A percentile compares a stretch with the other conserved stretches of the same genome.
These are phyloP conservation scores for Creontiades dilutus DNA, from an alignment of 2,888 invertebrate genomes.

Conservation along the genomic window DNA sequence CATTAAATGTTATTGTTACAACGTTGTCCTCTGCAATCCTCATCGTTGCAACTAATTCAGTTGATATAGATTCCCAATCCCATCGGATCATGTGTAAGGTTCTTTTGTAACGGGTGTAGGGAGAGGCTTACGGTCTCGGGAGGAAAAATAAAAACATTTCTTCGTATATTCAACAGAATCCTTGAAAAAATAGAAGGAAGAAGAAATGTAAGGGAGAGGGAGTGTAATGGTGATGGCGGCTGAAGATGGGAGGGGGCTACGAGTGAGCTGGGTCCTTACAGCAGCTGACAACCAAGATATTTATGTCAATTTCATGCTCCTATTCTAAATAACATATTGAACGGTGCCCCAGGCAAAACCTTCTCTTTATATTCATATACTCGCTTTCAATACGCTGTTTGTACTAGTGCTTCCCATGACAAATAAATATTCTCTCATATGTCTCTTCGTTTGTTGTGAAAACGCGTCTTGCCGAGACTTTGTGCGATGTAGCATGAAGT, in stretches of 20 bases:
- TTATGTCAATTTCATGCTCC: constrained; percentile 67
- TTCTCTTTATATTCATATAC: constrained; percentile 52
- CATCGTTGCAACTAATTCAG: too few relatives aligned
- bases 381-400: constrained; percentile 65
- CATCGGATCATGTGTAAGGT: too few relatives aligned
- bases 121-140: too few relatives aligned
- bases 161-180: background rate
- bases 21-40: too few relatives aligned
- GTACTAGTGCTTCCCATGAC: constrained; percentile 44
- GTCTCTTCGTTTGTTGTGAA: constrained; percentile 30
- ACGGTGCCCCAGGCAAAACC: constrained; percentile 45
- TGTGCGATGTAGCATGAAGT: too few relatives aligned
- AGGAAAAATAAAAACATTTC: background rate
- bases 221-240: constrained; percentile 32
- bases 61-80: too few relatives aligned
- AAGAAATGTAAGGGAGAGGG: constrained; percentile 20
- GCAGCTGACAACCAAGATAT: constrained; percentile 63
- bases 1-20: too few relatives aligned
- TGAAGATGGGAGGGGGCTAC: constrained; percentile 19
- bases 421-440: constrained; percentile 55
- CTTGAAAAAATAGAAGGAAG: background rate
- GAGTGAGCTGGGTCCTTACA: constrained; percentile 51
- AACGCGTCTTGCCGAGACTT: background rate
- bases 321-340: constrained; percentile 66
- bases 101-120: too few relatives aligned